Percentiles rank a stretch among this genome's conserved stretches.
Evolutionary conservation across 2,888 invertebrate species (phyloP).

Genomic region (Dryococelus australis): DNA sequence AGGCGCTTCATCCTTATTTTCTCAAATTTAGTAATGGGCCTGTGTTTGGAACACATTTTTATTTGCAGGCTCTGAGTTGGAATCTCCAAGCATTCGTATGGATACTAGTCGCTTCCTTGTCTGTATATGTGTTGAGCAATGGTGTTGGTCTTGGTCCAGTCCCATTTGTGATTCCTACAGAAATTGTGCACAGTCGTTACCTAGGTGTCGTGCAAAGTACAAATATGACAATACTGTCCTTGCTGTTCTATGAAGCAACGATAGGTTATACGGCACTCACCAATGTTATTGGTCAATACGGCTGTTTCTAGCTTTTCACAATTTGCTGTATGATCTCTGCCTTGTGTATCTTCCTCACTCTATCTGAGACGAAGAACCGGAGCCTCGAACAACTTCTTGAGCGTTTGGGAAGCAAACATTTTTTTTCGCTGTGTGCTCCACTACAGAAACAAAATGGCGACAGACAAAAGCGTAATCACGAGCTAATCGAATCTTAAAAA

Average conservation of each 20-base stretch:
- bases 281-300: conserved; percentile 54
- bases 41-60: conserved; percentile 49
- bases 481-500: too few relatives aligned
- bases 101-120: conserved; percentile 26
- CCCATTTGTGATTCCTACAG: conserved; percentile 53
- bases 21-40: too few relatives aligned
- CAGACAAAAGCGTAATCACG: too few relatives aligned
- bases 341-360: conserved; percentile 55
- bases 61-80: conserved; percentile 42
- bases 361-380: conserved; percentile 61
- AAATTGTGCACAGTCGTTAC: conserved; percentile 57
- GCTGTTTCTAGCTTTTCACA: conserved; percentile 59
- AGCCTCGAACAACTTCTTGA: conserved; percentile 58
- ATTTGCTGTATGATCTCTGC: conserved; percentile 54
- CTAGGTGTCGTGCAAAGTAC: conserved; percentile 57
- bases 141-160: conserved; percentile 35
- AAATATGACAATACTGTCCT: background rate
- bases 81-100: conserved; percentile 21
- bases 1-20: background rate
- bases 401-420: background rate
- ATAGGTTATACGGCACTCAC: conserved; percentile 45
- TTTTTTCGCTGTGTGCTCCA: too few relatives aligned
- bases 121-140: too few relatives aligned
- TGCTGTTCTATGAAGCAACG: too few relatives aligned
- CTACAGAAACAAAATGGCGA: background rate